Evolutionary conservation across 2,888 invertebrate genomes (phyloP).

Genomic region (Dugesia japonica): DNA sequence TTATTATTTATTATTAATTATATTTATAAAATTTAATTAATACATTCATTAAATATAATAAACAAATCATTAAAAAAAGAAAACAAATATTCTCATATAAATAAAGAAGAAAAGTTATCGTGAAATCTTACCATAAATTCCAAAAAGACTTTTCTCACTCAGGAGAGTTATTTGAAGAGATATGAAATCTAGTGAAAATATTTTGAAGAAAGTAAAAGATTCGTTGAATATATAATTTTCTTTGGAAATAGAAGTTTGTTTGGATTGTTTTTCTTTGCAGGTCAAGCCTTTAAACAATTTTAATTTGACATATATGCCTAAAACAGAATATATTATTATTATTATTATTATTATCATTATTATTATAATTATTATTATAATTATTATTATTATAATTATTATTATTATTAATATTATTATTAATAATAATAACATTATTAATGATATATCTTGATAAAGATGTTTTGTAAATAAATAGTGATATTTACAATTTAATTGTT

Average conservation of each 20-base stretch:
- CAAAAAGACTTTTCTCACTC: neutral
- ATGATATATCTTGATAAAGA: too few species aligned
- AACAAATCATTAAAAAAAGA: too few species aligned
- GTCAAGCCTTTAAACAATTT: neutral
- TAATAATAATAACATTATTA: too few species aligned
- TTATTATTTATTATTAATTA: too few species aligned
- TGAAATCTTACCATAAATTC: neutral
- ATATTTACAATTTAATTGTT: too few species aligned
- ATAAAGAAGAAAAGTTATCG: too few species aligned
- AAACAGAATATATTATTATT: neutral
- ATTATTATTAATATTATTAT: too few species aligned
- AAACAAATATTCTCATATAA: too few species aligned
- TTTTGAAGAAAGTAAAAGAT: slow-evolving; percentile 4
- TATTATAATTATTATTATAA: neutral
- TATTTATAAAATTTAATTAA: too few species aligned
- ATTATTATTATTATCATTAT: neutral
- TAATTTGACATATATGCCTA: neutral
- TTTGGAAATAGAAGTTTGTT: neutral
- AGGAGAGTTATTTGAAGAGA: neutral
- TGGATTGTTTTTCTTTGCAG: slow-evolving; percentile 5
- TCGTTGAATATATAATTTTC: slow-evolving; percentile 14
- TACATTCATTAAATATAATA: too few species aligned
- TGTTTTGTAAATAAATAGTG: too few species aligned
- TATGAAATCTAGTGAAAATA: neutral
- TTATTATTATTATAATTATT: neutral